These are phyloP conservation scores for Ischnura elegans DNA, from an alignment of 2,888 invertebrate species.

Conservation along the genomic window DNA sequence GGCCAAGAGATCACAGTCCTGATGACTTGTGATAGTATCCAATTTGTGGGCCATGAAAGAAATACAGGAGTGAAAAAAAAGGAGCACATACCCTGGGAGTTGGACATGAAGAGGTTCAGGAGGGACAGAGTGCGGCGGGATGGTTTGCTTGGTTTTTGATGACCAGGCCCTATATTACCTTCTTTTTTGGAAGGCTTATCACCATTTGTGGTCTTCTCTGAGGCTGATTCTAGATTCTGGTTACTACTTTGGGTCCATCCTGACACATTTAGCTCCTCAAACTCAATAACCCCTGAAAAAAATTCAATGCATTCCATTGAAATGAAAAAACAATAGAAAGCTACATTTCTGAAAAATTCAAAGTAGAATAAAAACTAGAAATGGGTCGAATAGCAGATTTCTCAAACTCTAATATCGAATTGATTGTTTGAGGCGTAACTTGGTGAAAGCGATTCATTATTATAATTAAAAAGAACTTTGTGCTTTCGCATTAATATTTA, in stretches of 20 bases:
- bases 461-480: too few relatives aligned
- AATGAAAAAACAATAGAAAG: too few relatives aligned
- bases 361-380: too few relatives aligned
- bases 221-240: conserved; percentile 71
- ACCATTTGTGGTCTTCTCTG: conserved; percentile 73
- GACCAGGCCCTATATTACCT: conserved; percentile 78
- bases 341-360: too few relatives aligned
- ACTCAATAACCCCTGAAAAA: conserved; percentile 77
- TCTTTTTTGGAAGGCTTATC: conserved; percentile 84
- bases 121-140: conserved; percentile 96
- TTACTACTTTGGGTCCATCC: conserved; percentile 69
- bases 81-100: conserved; percentile 90
- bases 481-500: too few relatives aligned
- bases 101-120: conserved; percentile 96
- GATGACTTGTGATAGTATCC: conserved; percentile 62
- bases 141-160: conserved; percentile 81
- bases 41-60: conserved; percentile 39
- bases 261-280: conserved; percentile 77
- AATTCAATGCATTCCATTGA: too few relatives aligned
- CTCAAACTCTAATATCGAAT: too few relatives aligned
- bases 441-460: too few relatives aligned
- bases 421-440: too few relatives aligned
- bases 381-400: too few relatives aligned
- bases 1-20: conserved; percentile 60
- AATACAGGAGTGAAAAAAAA: conserved; percentile 59